A percentile compares a stretch with the other conserved stretches of the same genome.
phyloP scores from a whole-genome alignment of 2,113 vertebrate genomes.

The Thryonomys swinderianus region DNA sequence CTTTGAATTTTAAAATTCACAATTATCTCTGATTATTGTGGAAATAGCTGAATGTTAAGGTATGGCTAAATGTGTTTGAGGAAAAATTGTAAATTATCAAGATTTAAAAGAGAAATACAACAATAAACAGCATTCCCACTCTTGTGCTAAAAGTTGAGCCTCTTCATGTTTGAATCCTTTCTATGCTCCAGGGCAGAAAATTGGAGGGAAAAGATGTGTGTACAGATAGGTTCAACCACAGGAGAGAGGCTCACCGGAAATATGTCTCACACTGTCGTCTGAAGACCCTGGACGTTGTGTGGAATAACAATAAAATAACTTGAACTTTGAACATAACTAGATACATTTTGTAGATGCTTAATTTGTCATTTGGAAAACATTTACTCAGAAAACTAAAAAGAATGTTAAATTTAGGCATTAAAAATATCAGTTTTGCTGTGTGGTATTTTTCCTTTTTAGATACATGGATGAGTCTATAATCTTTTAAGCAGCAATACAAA shows the following conservation, averaged over 20 bases:
- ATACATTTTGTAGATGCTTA: neutral
- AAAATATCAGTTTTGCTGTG: slow-evolving; percentile 39
- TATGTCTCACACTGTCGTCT: neutral
- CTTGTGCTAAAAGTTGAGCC: neutral
- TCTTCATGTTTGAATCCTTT: neutral
- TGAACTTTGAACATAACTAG: slow-evolving; percentile 4
- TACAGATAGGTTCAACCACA: neutral
- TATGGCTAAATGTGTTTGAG: neutral
- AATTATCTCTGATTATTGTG: neutral
- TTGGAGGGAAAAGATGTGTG: neutral
- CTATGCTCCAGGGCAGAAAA: neutral
- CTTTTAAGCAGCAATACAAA: neutral
- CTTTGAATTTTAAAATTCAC: neutral
- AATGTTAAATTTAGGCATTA: slow-evolving; percentile 8
- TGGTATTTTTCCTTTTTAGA: neutral
- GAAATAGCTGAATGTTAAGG: slow-evolving; percentile 30
- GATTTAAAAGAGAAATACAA: neutral
- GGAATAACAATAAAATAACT: slow-evolving; percentile 8
- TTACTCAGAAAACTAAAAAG: neutral
- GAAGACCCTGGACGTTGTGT: neutral
- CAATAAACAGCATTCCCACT: neutral
- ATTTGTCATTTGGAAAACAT: neutral
- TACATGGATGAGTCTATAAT: slow-evolving; percentile 43
- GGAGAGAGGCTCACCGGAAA: neutral
- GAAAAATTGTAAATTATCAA: neutral